Evolutionary conservation across 64 coral and sea anemone species (phyloP), one percentile per base, ranked within the genome.

Genomic region (Porites australiensis): DNA sequence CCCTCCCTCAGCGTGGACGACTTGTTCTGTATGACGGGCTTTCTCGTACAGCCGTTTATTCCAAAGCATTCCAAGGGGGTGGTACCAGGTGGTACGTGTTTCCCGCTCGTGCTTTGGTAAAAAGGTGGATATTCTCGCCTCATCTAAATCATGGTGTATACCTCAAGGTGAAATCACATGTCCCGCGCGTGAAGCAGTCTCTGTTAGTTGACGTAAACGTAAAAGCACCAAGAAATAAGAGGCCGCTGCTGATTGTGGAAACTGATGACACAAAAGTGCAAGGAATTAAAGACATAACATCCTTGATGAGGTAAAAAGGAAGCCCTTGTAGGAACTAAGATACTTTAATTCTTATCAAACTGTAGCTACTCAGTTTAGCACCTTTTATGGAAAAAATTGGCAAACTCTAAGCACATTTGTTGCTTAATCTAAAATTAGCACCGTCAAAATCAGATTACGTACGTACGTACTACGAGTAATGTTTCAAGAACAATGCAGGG

Each of bases 21-120:
- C 81, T 84, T 69, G 45, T 69, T 21, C 62, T 84, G 14, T 84
- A 50, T 13, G 81, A 84, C 52, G 16, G 69, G 45, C 11, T 48
- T 45, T 20, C 16, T 46, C 44, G 50, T 18, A 68, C 11, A 8
- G 15, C 62, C 6, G 11, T 84, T 9, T 13, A 84, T 15, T 67
- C 81, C 18, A 8, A 44, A 9, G 46, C 2, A 21, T 19, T 84
- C 69, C 44, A 84, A 18, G 81, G 8, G 15, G 81, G 46, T 21
- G 81, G 45, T 19, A 18, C 12, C 13, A 84, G 47, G 63, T 68
- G 8, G 61, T 10, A 68, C 18, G 15, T 50, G 61, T 51, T 84
- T 50, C 47, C 81, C 7, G 62, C 22, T 67, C 81, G 6, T 13
- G 3, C 45, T 21, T 84, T 84, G 62, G 81, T 84, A 18, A 65